phyloP scores from a whole-genome alignment of 2,888 invertebrate genomes.

The Candidula unifasciata region DNA sequence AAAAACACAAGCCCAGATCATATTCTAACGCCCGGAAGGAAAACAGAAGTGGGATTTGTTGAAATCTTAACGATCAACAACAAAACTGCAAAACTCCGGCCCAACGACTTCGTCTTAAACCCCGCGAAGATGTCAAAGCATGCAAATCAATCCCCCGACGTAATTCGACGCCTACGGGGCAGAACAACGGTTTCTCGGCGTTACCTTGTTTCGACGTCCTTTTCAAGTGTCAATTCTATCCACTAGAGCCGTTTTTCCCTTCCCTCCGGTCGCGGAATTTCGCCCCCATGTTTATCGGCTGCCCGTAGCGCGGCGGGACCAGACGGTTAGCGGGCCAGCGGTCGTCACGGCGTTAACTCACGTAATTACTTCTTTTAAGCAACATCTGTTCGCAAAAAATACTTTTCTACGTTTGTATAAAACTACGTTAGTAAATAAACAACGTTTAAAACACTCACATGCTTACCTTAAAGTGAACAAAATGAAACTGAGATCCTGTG shows the following conservation, averaged over 20 bases:
- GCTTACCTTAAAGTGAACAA: no score
- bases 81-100: no score
- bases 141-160: background rate
- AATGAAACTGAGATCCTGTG: background rate
- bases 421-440: background rate
- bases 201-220: constrained; percentile 24
- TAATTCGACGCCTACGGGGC: constrained; percentile 21
- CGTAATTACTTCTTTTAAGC: background rate
- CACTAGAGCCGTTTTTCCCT: background rate
- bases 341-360: background rate
- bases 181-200: constrained; percentile 8
- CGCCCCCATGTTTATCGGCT: constrained; percentile 25
- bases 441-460: background rate
- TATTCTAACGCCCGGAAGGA: no score
- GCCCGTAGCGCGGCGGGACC: constrained; percentile 38
- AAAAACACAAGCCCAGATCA: no score
- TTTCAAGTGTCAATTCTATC: constrained; percentile 22
- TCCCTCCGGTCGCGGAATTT: constrained; percentile 3
- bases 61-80: no score
- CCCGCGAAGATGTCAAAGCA: no score
- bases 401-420: background rate
- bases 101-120: background rate
- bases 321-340: constrained; percentile 1
- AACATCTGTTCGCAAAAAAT: background rate
- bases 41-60: no score